Percentiles rank a stretch among this genome's conserved stretches.
phyloP scores from a whole-genome alignment of 2,797 vertebrate species.

The Falco peregrinus region DNA sequence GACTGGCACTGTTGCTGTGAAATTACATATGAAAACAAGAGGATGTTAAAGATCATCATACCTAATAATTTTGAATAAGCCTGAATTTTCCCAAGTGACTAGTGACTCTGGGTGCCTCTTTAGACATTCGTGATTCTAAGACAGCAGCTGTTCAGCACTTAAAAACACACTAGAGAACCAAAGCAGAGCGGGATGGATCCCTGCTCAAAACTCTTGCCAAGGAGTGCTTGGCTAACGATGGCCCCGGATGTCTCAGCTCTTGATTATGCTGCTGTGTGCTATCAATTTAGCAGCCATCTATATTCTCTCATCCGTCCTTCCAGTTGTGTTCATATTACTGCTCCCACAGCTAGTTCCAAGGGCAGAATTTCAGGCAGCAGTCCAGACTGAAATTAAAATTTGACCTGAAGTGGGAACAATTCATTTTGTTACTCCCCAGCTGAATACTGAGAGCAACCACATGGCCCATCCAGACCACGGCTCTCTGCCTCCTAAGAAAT shows the following conservation, averaged over 20 bases:
- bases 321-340: neutral
- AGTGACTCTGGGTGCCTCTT: neutral
- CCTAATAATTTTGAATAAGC: neutral
- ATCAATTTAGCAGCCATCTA: neutral
- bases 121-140: neutral
- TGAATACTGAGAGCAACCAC: neutral
- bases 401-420: neutral
- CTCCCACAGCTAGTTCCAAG: neutral
- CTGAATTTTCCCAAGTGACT: neutral
- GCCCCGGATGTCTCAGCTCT: neutral
- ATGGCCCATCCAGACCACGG: neutral
- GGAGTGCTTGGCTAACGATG: neutral
- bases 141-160: neutral
- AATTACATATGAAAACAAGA: neutral
- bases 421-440: neutral
- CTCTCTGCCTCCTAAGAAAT: neutral
- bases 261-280: neutral
- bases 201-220: neutral
- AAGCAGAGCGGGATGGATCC: neutral
- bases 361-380: neutral
- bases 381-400: slow-evolving; percentile 16
- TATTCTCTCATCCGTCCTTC: neutral
- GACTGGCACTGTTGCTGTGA: neutral
- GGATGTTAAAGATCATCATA: neutral
- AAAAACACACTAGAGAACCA: neutral